Evolutionary conservation across 2,113 vertebrate species (phyloP), one percentile per base, ranked within the genome.

Genomic region (Oreochromis niloticus): DNA sequence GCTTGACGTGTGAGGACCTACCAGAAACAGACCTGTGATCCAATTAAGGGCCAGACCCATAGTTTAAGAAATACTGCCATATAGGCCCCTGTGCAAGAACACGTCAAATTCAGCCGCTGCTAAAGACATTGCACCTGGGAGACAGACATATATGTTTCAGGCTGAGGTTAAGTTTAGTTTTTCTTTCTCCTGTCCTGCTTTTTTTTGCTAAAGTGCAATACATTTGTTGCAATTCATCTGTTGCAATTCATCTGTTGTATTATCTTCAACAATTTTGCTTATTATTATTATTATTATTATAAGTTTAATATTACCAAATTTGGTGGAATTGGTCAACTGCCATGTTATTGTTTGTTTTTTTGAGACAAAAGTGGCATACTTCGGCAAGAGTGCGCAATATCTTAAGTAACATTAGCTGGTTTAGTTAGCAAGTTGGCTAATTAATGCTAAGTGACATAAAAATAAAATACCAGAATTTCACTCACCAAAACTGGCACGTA

Each of bases 1-100:
- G 57, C 90, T 93, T 94, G 93, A 93, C 88, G 84, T 89, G 88
- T 87, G 92, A 93, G 93, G 95, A 94, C 94, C 95, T 46, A 95
- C 94, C 94, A 91, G 91, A 87, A 93, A 87, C 90, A 92, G 87
- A 89, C 83, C 88, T 89, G 89, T 94, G 93, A 95, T 94, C 94
- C 93, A 94, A 94, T 93, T 94, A 93, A 85, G 34, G 83, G n/a
- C 85, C 93, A 84, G 92, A 73, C 68, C 66, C 59, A 7, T 78
- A 88, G 84, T 87, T 84, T 84, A 27, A 90, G 91, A 91, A 93
- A 91, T 88, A 84, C 89, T 84, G 48, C 91, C 88, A 56, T 80
- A 24, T 7, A 87, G 88, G 54, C 78, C 50, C 78, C 85, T n/a
- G 7, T 27, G 16, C 63, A 66, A 46, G 71, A 68, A 73, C 80